A percentile compares a stretch with the other conserved stretches of the same genome.
Evolutionary conservation across 1,140 invertebrate genomes (phyloP).

Genomic region (Drosophila nebulosa): DNA sequence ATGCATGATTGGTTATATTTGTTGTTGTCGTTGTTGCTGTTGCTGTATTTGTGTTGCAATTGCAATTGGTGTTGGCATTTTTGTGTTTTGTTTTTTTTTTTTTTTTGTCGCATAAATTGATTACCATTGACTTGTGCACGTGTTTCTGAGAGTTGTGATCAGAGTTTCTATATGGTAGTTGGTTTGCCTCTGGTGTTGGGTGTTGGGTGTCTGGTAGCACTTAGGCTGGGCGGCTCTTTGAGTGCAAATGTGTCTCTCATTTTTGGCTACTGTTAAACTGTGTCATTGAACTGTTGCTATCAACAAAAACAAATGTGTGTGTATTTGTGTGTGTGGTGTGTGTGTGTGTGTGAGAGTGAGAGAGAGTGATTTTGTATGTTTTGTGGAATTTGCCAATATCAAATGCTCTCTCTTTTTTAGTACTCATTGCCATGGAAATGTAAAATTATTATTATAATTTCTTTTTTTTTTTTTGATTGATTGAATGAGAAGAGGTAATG

Average conservation of each 20-base stretch:
- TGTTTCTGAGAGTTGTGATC: constrained; percentile 12
- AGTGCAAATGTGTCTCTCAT: background rate
- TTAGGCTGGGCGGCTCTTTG: constrained; percentile 1
- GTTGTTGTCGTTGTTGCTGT: constrained; percentile 11
- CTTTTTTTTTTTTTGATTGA: too few relatives aligned
- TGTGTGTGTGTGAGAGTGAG: background rate
- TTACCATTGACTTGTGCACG: constrained; percentile 52
- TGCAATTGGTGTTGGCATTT: constrained; percentile 36
- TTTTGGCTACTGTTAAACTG: background rate
- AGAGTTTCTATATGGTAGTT: background rate
- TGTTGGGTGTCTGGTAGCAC: constrained; percentile 17
- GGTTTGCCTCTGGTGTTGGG: constrained; percentile 22
- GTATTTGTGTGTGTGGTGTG: background rate
- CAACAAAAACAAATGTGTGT: background rate
- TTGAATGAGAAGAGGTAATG: background rate
- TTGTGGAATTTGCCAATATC: constrained; percentile 9
- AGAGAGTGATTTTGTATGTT: too few relatives aligned
- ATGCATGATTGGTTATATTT: constrained; percentile 2
- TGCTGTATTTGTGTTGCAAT: constrained; percentile 17
- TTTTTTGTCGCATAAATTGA: constrained; percentile 68
- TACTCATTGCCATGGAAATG: background rate
- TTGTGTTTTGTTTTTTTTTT: too few relatives aligned
- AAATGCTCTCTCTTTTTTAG: constrained; percentile 15
- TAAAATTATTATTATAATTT: background rate
- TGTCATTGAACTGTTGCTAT: background rate